phyloP scores from a whole-genome alignment of 2,113 vertebrate species.

The Leptodactylus fuscus region DNA sequence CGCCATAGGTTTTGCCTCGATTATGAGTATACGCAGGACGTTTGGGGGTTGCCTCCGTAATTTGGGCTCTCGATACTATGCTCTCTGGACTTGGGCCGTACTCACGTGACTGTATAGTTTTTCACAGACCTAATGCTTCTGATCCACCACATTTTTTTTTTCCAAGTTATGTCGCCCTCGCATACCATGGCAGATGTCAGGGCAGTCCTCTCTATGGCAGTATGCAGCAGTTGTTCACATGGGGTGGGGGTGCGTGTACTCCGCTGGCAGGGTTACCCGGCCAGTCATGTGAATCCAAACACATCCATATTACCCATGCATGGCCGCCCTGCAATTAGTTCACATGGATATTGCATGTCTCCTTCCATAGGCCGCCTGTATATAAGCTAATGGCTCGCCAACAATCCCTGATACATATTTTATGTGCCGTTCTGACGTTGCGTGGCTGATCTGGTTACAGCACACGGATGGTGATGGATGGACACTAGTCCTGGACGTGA shows the following conservation, averaged over 20 bases:
- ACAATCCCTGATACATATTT: background rate
- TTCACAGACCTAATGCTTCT: too few species aligned
- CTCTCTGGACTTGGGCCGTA: too few species aligned
- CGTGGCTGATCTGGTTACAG: too few species aligned
- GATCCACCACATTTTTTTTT: too few species aligned
- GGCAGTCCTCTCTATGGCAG: background rate
- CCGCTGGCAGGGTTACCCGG: background rate
- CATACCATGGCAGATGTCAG: background rate
- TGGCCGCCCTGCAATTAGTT: conserved; percentile 14
- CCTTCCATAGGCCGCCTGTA: background rate
- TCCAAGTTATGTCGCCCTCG: background rate
- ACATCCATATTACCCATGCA: background rate
- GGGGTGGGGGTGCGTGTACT: background rate
- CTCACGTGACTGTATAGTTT: too few species aligned
- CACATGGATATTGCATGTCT: conserved; percentile 9
- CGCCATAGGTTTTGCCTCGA: too few species aligned
- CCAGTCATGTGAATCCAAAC: conserved; percentile 26
- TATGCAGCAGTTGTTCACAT: background rate
- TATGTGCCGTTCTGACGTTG: background rate
- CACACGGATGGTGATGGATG: too few species aligned
- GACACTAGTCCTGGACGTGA: too few species aligned
- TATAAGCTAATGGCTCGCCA: background rate
- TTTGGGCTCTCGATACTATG: too few species aligned
- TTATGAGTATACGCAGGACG: too few species aligned
- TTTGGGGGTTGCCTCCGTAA: too few species aligned